Evolutionary conservation across 2,888 invertebrate genomes (phyloP), one percentile per base, ranked within the genome.

Genomic region (Carcina quercana): DNA sequence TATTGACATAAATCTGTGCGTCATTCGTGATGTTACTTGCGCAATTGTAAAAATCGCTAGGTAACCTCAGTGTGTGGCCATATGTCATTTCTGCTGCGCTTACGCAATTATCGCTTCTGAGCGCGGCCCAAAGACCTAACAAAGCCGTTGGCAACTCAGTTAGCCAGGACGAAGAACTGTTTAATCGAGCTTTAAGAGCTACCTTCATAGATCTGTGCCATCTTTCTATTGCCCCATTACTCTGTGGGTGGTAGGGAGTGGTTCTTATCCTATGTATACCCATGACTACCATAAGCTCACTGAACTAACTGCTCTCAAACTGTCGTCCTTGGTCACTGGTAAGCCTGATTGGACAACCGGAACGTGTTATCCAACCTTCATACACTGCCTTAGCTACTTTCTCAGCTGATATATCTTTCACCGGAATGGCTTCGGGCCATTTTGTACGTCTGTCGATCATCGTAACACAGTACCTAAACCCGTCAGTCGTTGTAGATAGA

Each of bases 321-420:
- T 45, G 45, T 0, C 42, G 31, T 2, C 42, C 64, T 35, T 65
- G 66, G 6, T 60, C 48, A 13, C 56, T 51, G 28, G 65, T 69
- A 4, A 55, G 55, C 6, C 29, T 32, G 34, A 31, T 15, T 2
- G 45, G 45, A 26, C 38, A 41, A n/a, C 41, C 40, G 25, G 36
- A 45, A 4, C 45, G 30, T 2, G 32, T 20, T n/a, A 49, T 40
- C 46, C 49, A 49, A 6, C 33, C 28, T 0, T 38, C 34, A 24
- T 44, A 43, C 1, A 46, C 8, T 1, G 17, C 22, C 19, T 34
- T 37, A 0, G 53, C 49, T 6, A 50, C 46, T 1, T 34, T 40
- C 12, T 54, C 49, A 1, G 50, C 43, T 5, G 42, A 43, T 3
- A 47, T 46, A 7, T 49, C 43, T 1, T 7, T 7, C 1, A 44